Evolutionary conservation across 2,888 invertebrate species (phyloP), one percentile per base, ranked within the genome.

Genomic region (Agonopterix heracliana): DNA sequence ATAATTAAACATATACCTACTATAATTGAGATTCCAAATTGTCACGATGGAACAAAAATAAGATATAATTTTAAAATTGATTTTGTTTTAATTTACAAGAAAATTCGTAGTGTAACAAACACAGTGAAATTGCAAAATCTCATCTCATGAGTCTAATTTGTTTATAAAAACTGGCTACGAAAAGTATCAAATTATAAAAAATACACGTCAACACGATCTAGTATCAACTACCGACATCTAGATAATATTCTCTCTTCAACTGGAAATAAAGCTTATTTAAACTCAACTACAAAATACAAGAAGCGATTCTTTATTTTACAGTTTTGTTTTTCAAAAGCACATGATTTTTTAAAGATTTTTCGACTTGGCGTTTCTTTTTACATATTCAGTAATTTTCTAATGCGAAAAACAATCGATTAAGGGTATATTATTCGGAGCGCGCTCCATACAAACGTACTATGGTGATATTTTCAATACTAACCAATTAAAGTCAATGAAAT

Each of bases 301-400:
- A 81, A 82, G 82, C 81, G 66, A 74, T 70, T 66, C 60, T 57
- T 65, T 75, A 77, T 71, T 64, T 73, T 73, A 79, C 74, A 80
- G 57, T 63, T 61, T 65, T 63, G 11, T n/a, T 66, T 62, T 63
- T 67, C 51, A 63, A 73, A 78, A 82, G 76, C 81, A 74, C 67
- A 64, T 61, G 58, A 61, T 5, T 38, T 38, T 55, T 54, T 17
- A 46, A 51, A 46, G 55, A 53, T 61, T 54, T 61, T 66, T 68
- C 65, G 66, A 71, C 64, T 70, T 64, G 60, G 60, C 54, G 56
- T 41, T n/a, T n/a, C 38, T 5, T 26, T 26, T 26, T 26, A 26
- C 5, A 26, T 26, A 5, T 26, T 5, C 26, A 26, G 26, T 26
- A 26, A 26, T 26, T 26, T 26, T 26, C 26, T 26, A 26, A 1